Evolutionary conservation across 2,113 vertebrate species (phyloP).

Genomic region (Urocynchramus pylzowi): DNA sequence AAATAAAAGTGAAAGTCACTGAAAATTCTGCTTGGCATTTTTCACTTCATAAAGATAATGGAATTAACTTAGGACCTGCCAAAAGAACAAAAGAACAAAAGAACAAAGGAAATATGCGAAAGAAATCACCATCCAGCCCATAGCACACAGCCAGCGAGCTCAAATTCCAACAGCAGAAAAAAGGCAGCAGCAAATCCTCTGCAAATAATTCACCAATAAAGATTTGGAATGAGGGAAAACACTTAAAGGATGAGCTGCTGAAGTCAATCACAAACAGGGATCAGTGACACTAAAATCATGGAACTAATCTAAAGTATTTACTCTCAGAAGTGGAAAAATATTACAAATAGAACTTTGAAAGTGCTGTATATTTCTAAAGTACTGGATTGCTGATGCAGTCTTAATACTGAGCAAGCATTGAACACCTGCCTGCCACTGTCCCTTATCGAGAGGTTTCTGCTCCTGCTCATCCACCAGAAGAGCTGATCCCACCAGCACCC

Average conservation of each 20-base stretch:
- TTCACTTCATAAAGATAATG: constrained; percentile 13
- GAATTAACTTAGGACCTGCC: background rate
- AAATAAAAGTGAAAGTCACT: background rate
- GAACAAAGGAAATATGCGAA: background rate
- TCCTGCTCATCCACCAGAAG: background rate
- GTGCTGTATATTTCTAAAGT: background rate
- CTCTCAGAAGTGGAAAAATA: background rate
- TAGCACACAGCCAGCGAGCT: background rate
- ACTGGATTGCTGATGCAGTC: background rate
- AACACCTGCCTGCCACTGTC: background rate
- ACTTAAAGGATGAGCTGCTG: background rate
- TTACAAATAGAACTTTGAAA: background rate
- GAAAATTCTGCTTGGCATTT: constrained; percentile 1
- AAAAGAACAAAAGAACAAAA: constrained; percentile 20
- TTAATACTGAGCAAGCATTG: background rate
- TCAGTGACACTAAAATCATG: background rate
- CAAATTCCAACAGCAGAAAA: background rate
- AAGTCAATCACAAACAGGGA: background rate
- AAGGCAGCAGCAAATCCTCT: background rate
- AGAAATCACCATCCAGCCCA: background rate
- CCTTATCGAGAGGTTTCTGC: background rate
- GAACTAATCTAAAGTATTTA: background rate
- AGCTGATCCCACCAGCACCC: background rate
- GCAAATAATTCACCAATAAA: background rate
- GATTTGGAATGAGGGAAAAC: background rate